A percentile compares a stretch with the other conserved stretches of the same genome.
phyloP scores from a whole-genome alignment of 2,113 vertebrate species.

The Megalops atlanticus region DNA sequence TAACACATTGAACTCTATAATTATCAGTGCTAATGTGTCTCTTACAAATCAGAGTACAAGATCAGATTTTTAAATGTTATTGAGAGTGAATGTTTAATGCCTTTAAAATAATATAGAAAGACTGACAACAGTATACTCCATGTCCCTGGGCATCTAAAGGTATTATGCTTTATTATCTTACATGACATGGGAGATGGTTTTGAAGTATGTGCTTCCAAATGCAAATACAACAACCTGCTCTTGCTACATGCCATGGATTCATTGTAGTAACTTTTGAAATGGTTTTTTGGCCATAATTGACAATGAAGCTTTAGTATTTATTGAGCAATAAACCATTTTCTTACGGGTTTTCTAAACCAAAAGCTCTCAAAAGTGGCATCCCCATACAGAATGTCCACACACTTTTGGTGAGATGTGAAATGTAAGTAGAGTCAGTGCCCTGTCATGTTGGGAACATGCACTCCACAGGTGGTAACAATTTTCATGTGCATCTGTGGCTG shows the following conservation, averaged over 20 bases:
- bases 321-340: background rate
- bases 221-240: too few relatives aligned
- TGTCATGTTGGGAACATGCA: background rate
- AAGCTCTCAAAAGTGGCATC: background rate
- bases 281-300: background rate
- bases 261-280: background rate
- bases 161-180: background rate
- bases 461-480: background rate
- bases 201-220: background rate
- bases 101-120: background rate
- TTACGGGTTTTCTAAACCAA: background rate
- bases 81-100: background rate
- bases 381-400: background rate
- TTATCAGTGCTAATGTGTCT: background rate
- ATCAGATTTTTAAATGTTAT: background rate
- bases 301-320: background rate
- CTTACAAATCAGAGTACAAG: too few relatives aligned
- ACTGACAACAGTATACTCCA: background rate
- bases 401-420: background rate
- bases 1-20: background rate
- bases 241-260: background rate
- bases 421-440: background rate
- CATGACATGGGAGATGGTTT: background rate
- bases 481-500: background rate
- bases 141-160: background rate